Conservation (phyloP, 2,113 vertebrate genomes). For the Reinhardtius hippoglossoides region DNA sequence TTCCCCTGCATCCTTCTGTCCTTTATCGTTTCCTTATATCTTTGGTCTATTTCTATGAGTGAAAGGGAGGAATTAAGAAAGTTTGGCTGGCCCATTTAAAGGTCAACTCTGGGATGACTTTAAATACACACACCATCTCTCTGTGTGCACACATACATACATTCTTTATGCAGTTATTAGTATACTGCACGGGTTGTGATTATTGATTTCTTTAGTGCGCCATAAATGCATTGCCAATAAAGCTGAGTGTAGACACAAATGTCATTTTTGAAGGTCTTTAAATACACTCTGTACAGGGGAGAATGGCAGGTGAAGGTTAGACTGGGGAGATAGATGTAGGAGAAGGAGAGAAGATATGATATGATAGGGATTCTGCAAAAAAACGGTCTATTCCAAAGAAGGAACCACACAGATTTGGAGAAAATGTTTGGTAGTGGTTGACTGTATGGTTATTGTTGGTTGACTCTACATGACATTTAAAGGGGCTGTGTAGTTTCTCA, state of each 20-base stretch:
- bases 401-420: background rate
- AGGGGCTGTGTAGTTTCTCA: too few relatives aligned
- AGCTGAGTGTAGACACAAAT: constrained; percentile 4
- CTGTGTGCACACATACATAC: background rate
- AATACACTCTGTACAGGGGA: constrained; percentile 1
- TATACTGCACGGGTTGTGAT: constrained; percentile 1
- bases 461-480: too few relatives aligned
- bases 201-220: constrained; percentile 30
- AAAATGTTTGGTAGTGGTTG: too few relatives aligned
- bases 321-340: background rate
- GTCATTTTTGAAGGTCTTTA: constrained; percentile 23
- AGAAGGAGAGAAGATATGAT: background rate
- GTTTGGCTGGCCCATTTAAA: background rate
- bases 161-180: constrained; percentile 2
- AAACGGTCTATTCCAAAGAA: too few relatives aligned
- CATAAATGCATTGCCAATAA: constrained; percentile 28
- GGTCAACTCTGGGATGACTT: constrained; percentile 13
- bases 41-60: background rate
- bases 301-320: background rate
- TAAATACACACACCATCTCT: background rate
- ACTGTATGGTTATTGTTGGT: background rate
- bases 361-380: too few relatives aligned
- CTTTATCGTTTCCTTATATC: background rate
- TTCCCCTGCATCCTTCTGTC: too few relatives aligned
- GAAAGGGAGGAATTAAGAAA: background rate